Evolutionary conservation across 2,797 vertebrate genomes (phyloP), one percentile per base, ranked within the genome.

Genomic region (Rhinichthys osculus): DNA sequence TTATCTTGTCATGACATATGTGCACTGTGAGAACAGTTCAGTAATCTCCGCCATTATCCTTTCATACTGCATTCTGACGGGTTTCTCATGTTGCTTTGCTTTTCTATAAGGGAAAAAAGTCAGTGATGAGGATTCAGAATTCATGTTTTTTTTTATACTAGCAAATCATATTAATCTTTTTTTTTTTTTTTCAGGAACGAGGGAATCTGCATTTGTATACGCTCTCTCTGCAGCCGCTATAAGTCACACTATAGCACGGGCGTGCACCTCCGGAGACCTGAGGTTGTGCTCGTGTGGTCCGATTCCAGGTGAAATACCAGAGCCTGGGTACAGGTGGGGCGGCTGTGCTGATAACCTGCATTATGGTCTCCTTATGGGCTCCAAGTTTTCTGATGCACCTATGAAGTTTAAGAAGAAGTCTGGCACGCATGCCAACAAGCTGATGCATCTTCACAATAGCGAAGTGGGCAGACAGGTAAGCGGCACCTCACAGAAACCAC

Each of bases 401-500:
- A 98, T 99, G 97, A 99, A 99, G 95, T 97, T 99, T 96, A 99
- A 99, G 94, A 95, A 99, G 95, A 95, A 97, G 90, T 92, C 97
- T 10, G 96, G 98, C 88, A 98, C 97, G 84, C 97, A 98, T 83
- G 97, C 98, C 90, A 99, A 99, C 96, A 99, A 99, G 92, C 97
- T 99, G 90, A 99, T 99, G 98, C 98, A 99, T 92, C 97, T 99
- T 86, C 98, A 99, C 97, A 99, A 99, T 97, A 99, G 98, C 89
- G 98, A 99, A 96, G 98, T 99, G 83, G 98, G 98, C 88, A 97
- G 98, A 96, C 97, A 98, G 96, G 98, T 99, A 94, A 79, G 40
- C 23, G 4, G 57, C 40, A 42, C 83, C 35, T 69, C 27, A 54
- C 14, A 35, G 21, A 72, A 71, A 21, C 16, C 67, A 19, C 7